Evolutionary conservation across 2,888 invertebrate genomes (phyloP).

Genomic region (Amblyteles armatorius): DNA sequence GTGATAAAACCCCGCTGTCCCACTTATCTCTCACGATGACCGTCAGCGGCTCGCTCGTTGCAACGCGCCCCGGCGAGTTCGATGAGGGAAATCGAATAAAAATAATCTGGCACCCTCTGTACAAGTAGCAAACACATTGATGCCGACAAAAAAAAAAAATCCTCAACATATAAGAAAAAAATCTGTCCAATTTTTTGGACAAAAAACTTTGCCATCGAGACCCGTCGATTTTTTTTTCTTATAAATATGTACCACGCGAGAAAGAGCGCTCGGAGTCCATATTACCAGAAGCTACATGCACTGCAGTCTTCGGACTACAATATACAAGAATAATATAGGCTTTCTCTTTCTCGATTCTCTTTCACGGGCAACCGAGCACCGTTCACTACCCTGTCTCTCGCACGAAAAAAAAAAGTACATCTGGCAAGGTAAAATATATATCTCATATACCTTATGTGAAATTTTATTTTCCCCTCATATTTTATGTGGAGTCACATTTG

Average conservation of each 20-base stretch:
- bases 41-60: slow-evolving; percentile 16
- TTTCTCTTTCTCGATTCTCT: slow-evolving; percentile 43
- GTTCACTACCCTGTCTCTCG: neutral
- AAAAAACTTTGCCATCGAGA: neutral
- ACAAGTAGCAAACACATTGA: neutral
- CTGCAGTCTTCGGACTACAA: neutral
- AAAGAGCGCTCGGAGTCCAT: neutral
- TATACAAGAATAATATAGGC: slow-evolving; percentile 12
- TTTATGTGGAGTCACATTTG: too few species aligned
- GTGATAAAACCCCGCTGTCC: slow-evolving; percentile 58
- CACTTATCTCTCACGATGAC: slow-evolving; percentile 47
- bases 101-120: slow-evolving; percentile 7
- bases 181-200: too few species aligned
- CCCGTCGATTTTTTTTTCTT: neutral
- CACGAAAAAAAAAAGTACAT: neutral
- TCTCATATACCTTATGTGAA: neutral
- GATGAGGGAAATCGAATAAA: slow-evolving; percentile 8
- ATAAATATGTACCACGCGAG: neutral
- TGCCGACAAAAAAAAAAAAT: neutral
- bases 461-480: neutral
- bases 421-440: neutral
- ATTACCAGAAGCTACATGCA: neutral
- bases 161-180: neutral
- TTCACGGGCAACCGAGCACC: neutral
- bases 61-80: slow-evolving; percentile 36